phyloP scores from a whole-genome alignment of 2,113 vertebrate species.

The Jaculus jaculus region DNA sequence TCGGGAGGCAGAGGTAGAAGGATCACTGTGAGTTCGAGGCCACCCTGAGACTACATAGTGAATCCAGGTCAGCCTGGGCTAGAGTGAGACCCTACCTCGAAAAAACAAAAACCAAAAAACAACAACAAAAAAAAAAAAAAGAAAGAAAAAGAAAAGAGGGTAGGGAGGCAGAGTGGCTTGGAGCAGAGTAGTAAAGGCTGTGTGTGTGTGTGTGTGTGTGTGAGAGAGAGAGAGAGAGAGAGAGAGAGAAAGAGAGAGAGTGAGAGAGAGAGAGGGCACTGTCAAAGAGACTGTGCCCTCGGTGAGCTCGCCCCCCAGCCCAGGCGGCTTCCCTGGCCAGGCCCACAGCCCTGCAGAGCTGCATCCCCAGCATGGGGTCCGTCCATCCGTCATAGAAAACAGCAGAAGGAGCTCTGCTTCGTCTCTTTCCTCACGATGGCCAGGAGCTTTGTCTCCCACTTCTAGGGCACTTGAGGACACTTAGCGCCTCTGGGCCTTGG shows the following conservation, averaged over 20 bases:
- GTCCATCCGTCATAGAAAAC: background rate
- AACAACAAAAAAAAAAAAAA: too few species aligned
- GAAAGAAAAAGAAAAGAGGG: too few species aligned
- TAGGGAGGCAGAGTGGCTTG: background rate
- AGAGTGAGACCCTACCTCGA: too few species aligned
- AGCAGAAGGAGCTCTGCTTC: background rate
- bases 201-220: too few species aligned
- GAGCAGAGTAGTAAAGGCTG: background rate
- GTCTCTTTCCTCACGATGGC: background rate
- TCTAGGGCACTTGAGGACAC: accelerated
- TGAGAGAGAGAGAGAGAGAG: background rate
- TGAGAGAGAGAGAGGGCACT: background rate
- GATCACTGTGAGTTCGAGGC: too few species aligned
- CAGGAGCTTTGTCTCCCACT: background rate
- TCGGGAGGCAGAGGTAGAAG: too few species aligned
- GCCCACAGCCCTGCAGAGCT: background rate
- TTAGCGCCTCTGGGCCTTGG: background rate
- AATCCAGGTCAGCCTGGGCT: too few species aligned
- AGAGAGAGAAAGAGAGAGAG: too few species aligned
- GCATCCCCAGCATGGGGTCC: accelerated
- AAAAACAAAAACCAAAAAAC: too few species aligned
- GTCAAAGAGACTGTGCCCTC: background rate
- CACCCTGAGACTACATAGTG: too few species aligned
- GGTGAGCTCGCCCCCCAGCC: background rate
- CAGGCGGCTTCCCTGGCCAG: background rate